Conservation (phyloP, 2,888 invertebrate genomes). For the Monochamus alternatus region DNA sequence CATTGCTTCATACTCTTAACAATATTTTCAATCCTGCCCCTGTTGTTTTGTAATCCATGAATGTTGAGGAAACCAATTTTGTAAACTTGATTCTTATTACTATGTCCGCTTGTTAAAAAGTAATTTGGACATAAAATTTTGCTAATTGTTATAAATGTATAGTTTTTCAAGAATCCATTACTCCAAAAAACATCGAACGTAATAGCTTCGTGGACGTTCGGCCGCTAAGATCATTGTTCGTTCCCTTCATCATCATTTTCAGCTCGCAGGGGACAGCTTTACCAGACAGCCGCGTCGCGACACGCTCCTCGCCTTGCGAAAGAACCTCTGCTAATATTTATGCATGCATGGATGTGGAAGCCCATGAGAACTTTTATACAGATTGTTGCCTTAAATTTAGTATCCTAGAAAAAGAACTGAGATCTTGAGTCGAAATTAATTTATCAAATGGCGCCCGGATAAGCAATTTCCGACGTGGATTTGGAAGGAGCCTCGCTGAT, state of each 20-base stretch:
- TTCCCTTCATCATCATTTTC: not conserved
- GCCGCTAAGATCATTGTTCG: not conserved
- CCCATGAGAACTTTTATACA: not conserved
- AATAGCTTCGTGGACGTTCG: not conserved
- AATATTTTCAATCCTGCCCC: too few species aligned
- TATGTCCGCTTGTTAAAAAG: too few species aligned
- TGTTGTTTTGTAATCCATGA: too few species aligned
- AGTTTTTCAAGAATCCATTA: too few species aligned
- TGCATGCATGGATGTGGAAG: conserved; percentile 1
- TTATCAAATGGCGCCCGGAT: not conserved
- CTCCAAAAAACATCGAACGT: not conserved
- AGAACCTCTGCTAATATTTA: not conserved
- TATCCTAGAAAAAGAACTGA: not conserved
- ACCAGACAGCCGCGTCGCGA: not conserved
- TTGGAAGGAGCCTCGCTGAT: not conserved
- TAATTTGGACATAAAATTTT: too few species aligned
- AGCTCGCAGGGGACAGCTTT: not conserved
- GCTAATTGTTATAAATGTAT: too few species aligned
- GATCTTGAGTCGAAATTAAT: not conserved
- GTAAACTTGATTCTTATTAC: too few species aligned
- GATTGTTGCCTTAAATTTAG: conserved; percentile 1
- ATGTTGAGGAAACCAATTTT: too few species aligned
- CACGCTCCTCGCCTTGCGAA: too few species aligned
- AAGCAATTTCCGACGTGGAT: not conserved
- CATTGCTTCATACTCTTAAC: too few species aligned